Percentiles rank a stretch among this genome's conserved stretches.
Evolutionary conservation across 1,140 invertebrate genomes (phyloP).

Genomic region (Caenorhabditis tropicalis): DNA sequence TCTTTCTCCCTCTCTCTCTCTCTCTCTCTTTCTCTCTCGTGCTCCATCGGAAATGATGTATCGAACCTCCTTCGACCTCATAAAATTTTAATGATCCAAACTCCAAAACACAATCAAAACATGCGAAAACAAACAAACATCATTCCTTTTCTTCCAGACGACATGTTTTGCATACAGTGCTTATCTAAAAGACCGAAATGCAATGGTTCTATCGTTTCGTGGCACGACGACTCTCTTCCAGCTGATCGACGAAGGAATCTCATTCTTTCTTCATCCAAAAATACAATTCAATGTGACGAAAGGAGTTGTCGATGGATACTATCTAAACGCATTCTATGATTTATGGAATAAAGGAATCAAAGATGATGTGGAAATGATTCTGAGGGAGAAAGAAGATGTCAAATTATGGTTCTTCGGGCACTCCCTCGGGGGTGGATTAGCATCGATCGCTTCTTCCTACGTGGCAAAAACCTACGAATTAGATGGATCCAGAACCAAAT

Average conservation of each 20-base stretch:
- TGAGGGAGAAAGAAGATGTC: background rate
- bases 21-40: too few relatives aligned
- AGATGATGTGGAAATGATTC: background rate
- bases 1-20: too few relatives aligned
- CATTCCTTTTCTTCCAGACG: constrained; percentile 29
- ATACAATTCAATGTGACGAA: constrained; percentile 33
- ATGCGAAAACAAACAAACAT: background rate
- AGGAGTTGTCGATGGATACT: constrained; percentile 49
- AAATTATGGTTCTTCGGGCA: constrained; percentile 48
- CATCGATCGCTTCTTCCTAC: constrained; percentile 48
- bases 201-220: constrained; percentile 48
- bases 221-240: constrained; percentile 44
- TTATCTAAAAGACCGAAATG: constrained; percentile 26
- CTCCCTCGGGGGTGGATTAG: constrained; percentile 46
- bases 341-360: constrained; percentile 49
- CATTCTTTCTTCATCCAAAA: constrained; percentile 43
- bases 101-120: background rate
- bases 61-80: too few relatives aligned
- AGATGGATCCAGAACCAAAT: background rate
- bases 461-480: constrained; percentile 14
- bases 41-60: too few relatives aligned
- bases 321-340: constrained; percentile 42
- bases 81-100: background rate
- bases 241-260: constrained; percentile 47
- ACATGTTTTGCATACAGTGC: constrained; percentile 51